A percentile compares a stretch with the other conserved stretches of the same genome.
Conservation (phyloP, 2,113 vertebrate species). For the Megaleporinus macrocephalus region DNA sequence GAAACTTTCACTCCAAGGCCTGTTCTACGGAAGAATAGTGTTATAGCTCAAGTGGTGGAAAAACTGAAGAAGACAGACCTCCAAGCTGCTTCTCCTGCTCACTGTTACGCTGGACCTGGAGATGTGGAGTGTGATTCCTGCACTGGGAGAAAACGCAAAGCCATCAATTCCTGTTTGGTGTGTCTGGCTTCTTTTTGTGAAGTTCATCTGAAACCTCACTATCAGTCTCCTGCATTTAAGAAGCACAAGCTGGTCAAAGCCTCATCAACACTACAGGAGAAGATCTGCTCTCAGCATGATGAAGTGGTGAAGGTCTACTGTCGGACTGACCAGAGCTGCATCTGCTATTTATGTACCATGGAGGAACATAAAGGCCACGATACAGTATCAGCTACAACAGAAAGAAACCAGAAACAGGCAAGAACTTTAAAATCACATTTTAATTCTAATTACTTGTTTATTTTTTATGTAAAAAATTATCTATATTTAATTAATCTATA, state of each 20-base stretch:
- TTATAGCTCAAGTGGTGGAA: background rate
- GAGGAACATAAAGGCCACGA: background rate
- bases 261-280: background rate
- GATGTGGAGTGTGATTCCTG: constrained; percentile 10
- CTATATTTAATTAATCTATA: too few relatives aligned
- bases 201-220: background rate
- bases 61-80: constrained; percentile 7
- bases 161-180: background rate
- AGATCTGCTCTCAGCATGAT: background rate
- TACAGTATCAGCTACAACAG: background rate
- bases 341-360: background rate
- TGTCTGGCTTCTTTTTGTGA: background rate
- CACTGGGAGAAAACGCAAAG: constrained; percentile 1
- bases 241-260: background rate
- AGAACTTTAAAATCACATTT: too few relatives aligned
- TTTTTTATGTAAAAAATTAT: too few relatives aligned
- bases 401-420: background rate
- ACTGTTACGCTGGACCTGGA: background rate
- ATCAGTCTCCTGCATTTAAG: background rate
- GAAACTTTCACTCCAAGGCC: background rate
- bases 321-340: background rate
- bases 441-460: too few relatives aligned
- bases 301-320: background rate
- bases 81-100: background rate
- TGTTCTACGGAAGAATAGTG: background rate